Evolutionary conservation across 1,140 invertebrate species (phyloP).

Genomic region (Lerema accius): DNA sequence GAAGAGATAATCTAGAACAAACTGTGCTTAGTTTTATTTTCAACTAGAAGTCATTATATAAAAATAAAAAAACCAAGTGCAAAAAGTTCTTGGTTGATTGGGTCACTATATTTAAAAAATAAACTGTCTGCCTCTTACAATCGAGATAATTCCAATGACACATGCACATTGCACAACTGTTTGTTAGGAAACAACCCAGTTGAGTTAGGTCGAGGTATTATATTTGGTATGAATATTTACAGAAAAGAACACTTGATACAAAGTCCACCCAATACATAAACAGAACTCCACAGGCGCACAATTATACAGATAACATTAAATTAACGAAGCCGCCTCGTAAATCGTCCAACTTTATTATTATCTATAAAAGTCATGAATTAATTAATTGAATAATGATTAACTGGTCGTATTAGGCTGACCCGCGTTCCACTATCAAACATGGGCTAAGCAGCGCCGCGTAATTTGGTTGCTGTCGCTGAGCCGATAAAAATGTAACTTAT

Average conservation of each 20-base stretch:
- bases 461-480: constrained; percentile 59
- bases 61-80: no score
- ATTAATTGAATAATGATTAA: constrained; percentile 82
- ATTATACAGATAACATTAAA: constrained; percentile 78
- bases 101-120: no score
- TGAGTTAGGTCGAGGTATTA: no score
- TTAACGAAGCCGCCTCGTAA: constrained; percentile 73
- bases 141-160: no score
- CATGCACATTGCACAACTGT: no score
- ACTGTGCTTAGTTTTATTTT: no score
- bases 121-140: no score
- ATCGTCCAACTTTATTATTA: constrained; percentile 77
- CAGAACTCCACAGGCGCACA: constrained; percentile 48
- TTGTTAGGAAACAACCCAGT: background rate
- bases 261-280: background rate
- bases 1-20: no score
- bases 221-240: no score
- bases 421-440: constrained; percentile 49
- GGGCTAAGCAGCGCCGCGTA: constrained; percentile 53
- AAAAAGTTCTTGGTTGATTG: no score
- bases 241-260: no score
- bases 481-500: constrained; percentile 58
- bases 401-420: constrained; percentile 53
- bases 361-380: constrained; percentile 80
- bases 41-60: no score